Percentiles rank a stretch among this genome's conserved stretches.
Evolutionary conservation across 2,797 vertebrate genomes (phyloP).

Genomic region (Staurois parvus): DNA sequence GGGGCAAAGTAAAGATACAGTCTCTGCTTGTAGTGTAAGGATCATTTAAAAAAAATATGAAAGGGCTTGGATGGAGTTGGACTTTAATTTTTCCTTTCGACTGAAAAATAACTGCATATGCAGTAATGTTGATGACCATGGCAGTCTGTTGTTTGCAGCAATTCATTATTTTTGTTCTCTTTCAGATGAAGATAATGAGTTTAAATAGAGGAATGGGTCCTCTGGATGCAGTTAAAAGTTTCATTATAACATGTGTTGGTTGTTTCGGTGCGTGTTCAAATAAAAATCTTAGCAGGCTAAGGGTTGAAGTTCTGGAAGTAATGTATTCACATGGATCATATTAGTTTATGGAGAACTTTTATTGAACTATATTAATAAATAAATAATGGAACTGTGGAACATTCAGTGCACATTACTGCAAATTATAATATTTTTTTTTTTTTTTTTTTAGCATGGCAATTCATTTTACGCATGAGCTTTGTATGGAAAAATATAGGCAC

Average conservation of each 20-base stretch:
- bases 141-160: background rate
- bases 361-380: slow-evolving; percentile 15
- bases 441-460: no score
- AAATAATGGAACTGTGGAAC: background rate
- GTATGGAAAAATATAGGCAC: background rate
- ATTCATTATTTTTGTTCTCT: background rate
- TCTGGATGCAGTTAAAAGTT: slow-evolving; percentile 14
- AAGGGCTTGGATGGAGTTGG: no score
- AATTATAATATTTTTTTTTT: background rate
- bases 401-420: no score
- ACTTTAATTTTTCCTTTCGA: no score
- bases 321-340: background rate
- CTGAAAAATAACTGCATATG: no score
- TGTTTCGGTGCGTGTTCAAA: background rate
- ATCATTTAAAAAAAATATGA: no score
- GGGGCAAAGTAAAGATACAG: no score
- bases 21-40: no score
- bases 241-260: background rate
- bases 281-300: slow-evolving; percentile 8
- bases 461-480: background rate
- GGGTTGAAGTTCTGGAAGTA: background rate
- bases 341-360: background rate
- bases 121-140: no score
- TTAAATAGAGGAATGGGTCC: slow-evolving; percentile 5
- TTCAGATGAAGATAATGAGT: slow-evolving; percentile 1